A percentile compares a stretch with the other conserved stretches of the same genome.
These are phyloP conservation scores for Cryptops parisi DNA, from an alignment of 2,888 invertebrate genomes.

Conservation along the genomic window DNA sequence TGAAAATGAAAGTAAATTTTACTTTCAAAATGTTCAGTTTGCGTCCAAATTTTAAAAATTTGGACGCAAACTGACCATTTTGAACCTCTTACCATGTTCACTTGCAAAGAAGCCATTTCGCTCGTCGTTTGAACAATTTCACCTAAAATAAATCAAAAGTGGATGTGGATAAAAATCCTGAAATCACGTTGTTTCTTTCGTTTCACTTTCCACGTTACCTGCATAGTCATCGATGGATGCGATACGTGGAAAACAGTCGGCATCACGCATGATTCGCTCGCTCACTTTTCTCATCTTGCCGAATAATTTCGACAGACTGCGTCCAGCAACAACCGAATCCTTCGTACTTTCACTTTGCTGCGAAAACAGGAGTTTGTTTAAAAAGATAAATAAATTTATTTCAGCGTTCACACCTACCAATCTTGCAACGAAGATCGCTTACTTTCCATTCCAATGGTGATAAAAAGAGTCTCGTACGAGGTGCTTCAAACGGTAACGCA, in stretches of 20 bases:
- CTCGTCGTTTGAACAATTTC: too few species aligned
- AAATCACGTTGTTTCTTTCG: too few species aligned
- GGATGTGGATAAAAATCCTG: too few species aligned
- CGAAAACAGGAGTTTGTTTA: not conserved
- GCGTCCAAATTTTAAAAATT: conserved; percentile 35
- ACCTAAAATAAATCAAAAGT: too few species aligned
- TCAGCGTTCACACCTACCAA: not conserved
- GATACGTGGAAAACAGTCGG: too few species aligned
- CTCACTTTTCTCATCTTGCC: conserved; percentile 24
- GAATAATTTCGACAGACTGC: conserved; percentile 1
- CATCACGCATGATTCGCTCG: conserved; percentile 19
- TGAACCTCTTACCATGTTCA: too few species aligned
- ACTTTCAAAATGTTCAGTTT: conserved; percentile 52
- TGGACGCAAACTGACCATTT: conserved; percentile 33
- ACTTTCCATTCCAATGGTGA: too few species aligned
- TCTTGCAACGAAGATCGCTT: too few species aligned
- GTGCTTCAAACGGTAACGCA: too few species aligned
- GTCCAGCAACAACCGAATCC: not conserved
- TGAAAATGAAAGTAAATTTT: conserved; percentile 19
- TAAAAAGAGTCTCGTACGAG: too few species aligned
- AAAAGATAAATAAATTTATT: not conserved
- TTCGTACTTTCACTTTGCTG: conserved; percentile 3
- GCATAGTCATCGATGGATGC: conserved; percentile 43
- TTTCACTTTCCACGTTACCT: too few species aligned
- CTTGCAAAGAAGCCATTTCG: too few species aligned